Base-by-base conservation (phyloP, 2,113 vertebrate genomes). In the Phylloscopus trochilus region DNA sequence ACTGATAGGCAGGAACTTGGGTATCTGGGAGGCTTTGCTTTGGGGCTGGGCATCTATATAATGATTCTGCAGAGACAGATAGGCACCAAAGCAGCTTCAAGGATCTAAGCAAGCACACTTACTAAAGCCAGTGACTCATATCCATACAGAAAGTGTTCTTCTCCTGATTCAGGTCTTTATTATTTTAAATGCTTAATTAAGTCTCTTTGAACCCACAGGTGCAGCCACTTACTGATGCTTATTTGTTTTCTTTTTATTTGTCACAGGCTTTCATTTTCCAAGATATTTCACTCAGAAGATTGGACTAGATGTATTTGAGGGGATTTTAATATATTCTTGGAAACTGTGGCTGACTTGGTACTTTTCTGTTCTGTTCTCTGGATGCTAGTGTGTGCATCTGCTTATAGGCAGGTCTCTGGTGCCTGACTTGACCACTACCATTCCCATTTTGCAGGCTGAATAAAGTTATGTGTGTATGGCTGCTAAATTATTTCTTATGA, bases 181-280 rank as follows among this genome's bases (percentile, higher is more conserved):
- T 95, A 76, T 92, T 95, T 93, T 86, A 74, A 85, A 97, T 3
- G 82, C 76, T 80, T 95, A 86, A 95, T 96, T 94, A 96, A 95
- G 67, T 88, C 55, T 80, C 93, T 96, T 97, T 94, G 95, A 97
- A 96, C 84, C 78, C 76, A 88, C 59, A 87, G 93, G 91, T 93
- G 84, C 75, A 95, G 85, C 60, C 52, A 88, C 68, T 77, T 87
- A 62, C 90, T 90, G 84, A 58, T 93, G 91, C 78, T 87, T 96
- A 75, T 73, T 95, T 95, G 55, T 90, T 94, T 95, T 92, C 81
- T 92, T 97, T 97, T 31, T 83, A 86, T 94, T 95, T 97, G 82
- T 96, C 85, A 90, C 47, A 86, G 64, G 85, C 68, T 93, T 96
- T 93, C 90, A 90, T 94, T 90, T 90, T 86, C 87, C 35, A 80